phyloP scores from a whole-genome alignment of 2,888 invertebrate genomes.

The Melinaea marsaeus region DNA sequence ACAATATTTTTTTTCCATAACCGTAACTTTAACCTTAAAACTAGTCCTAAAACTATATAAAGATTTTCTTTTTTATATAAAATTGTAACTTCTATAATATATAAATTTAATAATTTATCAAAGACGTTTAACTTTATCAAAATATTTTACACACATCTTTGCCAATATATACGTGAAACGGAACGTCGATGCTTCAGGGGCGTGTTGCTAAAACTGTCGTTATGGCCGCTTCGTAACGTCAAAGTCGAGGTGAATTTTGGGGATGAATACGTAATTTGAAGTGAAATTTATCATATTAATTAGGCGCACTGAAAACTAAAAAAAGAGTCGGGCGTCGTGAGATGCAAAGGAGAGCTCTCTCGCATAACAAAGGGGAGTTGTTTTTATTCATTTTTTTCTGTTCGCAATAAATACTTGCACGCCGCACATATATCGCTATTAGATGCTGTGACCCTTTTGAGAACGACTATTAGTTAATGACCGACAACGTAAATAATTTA shows the following conservation, averaged over 20 bases:
- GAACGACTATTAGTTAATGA: constrained; percentile 45
- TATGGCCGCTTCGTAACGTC: constrained; percentile 61
- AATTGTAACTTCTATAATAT: too few relatives aligned
- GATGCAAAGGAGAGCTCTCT: constrained; percentile 75
- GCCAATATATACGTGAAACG: constrained; percentile 23
- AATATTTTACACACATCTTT: too few relatives aligned
- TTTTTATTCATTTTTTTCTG: constrained; percentile 35
- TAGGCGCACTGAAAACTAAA: constrained; percentile 49
- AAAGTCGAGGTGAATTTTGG: constrained; percentile 57
- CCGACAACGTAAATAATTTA: constrained; percentile 38
- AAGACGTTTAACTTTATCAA: too few relatives aligned
- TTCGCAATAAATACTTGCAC: constrained; percentile 43
- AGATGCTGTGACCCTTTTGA: constrained; percentile 52
- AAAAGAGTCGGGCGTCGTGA: constrained; percentile 64
- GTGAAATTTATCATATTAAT: constrained; percentile 45
- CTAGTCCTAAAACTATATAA: too few relatives aligned
- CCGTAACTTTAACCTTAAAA: not conserved
- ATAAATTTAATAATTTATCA: too few relatives aligned
- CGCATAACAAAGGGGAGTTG: constrained; percentile 72
- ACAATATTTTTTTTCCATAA: not conserved
- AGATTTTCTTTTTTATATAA: too few relatives aligned
- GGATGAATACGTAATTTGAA: constrained; percentile 53
- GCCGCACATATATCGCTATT: constrained; percentile 41
- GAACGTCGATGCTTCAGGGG: constrained; percentile 39
- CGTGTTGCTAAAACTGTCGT: constrained; percentile 56